These are phyloP conservation scores for Podarcis lilfordi DNA, from an alignment of 2,797 vertebrate genomes.

Conservation along the genomic window DNA sequence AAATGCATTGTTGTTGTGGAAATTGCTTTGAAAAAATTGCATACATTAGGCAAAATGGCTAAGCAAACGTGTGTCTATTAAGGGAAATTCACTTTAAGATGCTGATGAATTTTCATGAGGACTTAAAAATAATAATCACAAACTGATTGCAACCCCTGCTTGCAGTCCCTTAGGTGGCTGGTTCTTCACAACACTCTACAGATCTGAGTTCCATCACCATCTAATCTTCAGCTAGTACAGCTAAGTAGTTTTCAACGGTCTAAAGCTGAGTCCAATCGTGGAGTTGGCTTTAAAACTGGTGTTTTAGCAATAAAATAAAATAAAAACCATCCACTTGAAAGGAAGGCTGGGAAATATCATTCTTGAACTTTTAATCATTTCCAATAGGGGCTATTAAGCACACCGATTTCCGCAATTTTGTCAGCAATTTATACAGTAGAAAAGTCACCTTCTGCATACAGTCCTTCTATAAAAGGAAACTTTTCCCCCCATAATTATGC, in stretches of 20 bases:
- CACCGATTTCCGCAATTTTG: conserved; percentile 44
- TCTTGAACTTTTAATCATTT: conserved; percentile 29
- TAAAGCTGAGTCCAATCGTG: not conserved
- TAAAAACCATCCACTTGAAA: not conserved
- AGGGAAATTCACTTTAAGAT: too few relatives aligned
- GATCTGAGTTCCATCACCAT: not conserved
- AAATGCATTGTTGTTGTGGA: too few relatives aligned
- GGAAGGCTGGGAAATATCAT: too few relatives aligned
- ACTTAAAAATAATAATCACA: too few relatives aligned
- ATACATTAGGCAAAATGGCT: too few relatives aligned
- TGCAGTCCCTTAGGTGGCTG: not conserved
- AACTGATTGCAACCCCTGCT: not conserved
- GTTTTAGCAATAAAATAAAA: not conserved
- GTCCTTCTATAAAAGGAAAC: conserved; percentile 53
- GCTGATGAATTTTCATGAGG: too few relatives aligned
- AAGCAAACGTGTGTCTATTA: too few relatives aligned
- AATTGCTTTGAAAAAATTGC: too few relatives aligned
- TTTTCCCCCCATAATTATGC: conserved; percentile 47
- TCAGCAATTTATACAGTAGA: conserved; percentile 44
- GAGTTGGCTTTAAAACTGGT: not conserved
- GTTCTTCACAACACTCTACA: not conserved
- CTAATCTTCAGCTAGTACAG: not conserved
- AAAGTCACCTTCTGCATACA: conserved; percentile 25
- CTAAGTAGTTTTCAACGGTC: not conserved
- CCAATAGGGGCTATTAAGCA: conserved; percentile 25